Percentiles rank a stretch among this genome's conserved stretches.
Evolutionary conservation across 2,888 invertebrate genomes (phyloP).

Genomic region (Troides oblongomaculatus): DNA sequence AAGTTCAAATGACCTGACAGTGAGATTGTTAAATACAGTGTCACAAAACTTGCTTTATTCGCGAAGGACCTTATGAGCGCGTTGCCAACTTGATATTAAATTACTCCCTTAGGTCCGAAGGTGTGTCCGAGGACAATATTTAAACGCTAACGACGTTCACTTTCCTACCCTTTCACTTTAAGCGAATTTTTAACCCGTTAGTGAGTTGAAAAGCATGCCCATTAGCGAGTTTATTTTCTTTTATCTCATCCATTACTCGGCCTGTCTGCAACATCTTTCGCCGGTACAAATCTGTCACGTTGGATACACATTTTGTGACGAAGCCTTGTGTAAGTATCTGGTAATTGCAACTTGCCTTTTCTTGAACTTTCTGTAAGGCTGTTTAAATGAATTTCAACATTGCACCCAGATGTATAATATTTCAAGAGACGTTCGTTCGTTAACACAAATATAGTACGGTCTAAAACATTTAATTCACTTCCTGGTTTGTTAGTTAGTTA

Average conservation of each 20-base stretch:
- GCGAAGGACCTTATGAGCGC: conserved; percentile 13
- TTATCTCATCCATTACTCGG: conserved; percentile 48
- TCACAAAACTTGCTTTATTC: conserved; percentile 20
- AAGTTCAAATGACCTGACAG: conserved; percentile 4
- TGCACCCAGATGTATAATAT: background rate
- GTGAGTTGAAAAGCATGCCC: conserved; percentile 64
- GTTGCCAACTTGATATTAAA: conserved; percentile 31
- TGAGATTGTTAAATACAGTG: conserved; percentile 15
- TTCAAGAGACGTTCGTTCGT: background rate
- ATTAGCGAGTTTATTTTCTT: conserved; percentile 61
- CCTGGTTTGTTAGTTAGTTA: no score
- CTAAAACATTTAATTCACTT: no score
- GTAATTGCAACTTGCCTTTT: conserved; percentile 26
- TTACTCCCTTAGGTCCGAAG: conserved; percentile 31
- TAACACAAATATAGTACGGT: background rate
- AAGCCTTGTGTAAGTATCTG: conserved; percentile 25
- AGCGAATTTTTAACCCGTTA: conserved; percentile 61
- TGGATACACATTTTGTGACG: conserved; percentile 28
- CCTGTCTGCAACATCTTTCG: conserved; percentile 29
- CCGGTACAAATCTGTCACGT: conserved; percentile 30
- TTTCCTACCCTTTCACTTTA: conserved; percentile 39
- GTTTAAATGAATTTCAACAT: conserved; percentile 13
- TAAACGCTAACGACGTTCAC: conserved; percentile 27
- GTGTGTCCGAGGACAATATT: conserved; percentile 28
- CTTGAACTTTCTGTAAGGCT: conserved; percentile 18